Evolutionary conservation across 2,888 invertebrate species (phyloP), one percentile per base, ranked within the genome.

Genomic region (Leptinotarsa tumamoca): DNA sequence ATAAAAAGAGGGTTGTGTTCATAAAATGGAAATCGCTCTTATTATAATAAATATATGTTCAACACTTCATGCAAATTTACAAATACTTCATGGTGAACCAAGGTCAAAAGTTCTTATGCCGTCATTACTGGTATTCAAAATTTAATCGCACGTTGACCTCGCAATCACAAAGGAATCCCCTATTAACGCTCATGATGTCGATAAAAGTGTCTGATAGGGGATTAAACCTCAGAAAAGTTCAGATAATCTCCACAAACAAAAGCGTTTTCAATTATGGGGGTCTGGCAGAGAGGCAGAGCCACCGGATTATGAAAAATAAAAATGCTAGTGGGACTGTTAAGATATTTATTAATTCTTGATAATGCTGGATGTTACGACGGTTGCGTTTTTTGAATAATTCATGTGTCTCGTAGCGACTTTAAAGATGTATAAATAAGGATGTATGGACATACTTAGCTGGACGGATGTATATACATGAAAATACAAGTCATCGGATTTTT

Each of bases 341-440:
- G 73, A 74, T 76, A 72, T 76, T 79, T 78, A 79, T 78, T 76
- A 77, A 79, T 79, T 74, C 78, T 76, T 74, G 78, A 79, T 80
- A 78, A 79, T 78, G 61, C 68, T 69, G 63, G 71, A 72, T 71
- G 71, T 74, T 74, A 72, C 73, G 74, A 72, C 70, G 68, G 68
- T 74, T 77, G 68, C 73, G 61, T 73, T 79, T 78, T 75, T 74
- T 82, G 82, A 81, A 82, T 82, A 78, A 82, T 82, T 82, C 82
- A 81, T 82, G 68, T 71, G 72, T 78, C 76, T 68, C 74, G 73
- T 78, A 81, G 78, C 78, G 78, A 81, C 79, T 80, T 79, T 79
- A 76, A 78, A 80, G 75, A 76, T 78, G 74, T 76, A 74, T 79
- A 76, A 77, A 77, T 76, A 76, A 74, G 76, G 73, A 73, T 76